Conservation (phyloP, 2,888 invertebrate species). For the Melanchra persicariae region DNA sequence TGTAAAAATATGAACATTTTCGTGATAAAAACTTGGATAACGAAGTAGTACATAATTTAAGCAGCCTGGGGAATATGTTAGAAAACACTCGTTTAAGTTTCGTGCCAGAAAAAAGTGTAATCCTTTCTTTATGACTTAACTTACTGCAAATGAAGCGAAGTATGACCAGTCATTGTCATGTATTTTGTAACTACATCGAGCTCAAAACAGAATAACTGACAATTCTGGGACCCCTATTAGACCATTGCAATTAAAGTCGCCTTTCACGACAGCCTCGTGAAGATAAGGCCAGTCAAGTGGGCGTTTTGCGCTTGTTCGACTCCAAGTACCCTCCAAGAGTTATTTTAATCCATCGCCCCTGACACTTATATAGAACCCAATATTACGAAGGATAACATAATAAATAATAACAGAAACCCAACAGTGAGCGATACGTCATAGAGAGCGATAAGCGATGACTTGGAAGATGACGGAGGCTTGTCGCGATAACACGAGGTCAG, state of each 20-base stretch:
- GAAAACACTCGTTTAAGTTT: conserved; percentile 15
- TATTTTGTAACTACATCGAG: background rate
- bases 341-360: conserved; percentile 24
- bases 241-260: conserved; percentile 19
- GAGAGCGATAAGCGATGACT: conserved; percentile 80
- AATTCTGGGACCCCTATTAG: background rate
- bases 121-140: conserved; percentile 20
- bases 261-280: conserved; percentile 19
- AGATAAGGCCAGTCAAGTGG: conserved; percentile 24
- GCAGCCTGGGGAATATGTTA: conserved; percentile 10
- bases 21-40: conserved; percentile 49
- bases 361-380: conserved; percentile 19
- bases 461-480: conserved; percentile 84
- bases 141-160: background rate
- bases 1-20: conserved; percentile 5
- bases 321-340: conserved; percentile 22
- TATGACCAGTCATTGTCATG: background rate
- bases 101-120: conserved; percentile 18
- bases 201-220: background rate
- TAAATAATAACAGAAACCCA: conserved; percentile 54
- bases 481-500: conserved; percentile 87
- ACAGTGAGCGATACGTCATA: conserved; percentile 55
- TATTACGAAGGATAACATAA: conserved; percentile 47
- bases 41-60: conserved; percentile 50
- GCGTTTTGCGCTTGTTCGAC: conserved; percentile 14